A percentile compares a stretch with the other conserved stretches of the same genome.
These are phyloP conservation scores for Rapana venosa DNA, from an alignment of 2,888 invertebrate genomes.

Conservation along the genomic window DNA sequence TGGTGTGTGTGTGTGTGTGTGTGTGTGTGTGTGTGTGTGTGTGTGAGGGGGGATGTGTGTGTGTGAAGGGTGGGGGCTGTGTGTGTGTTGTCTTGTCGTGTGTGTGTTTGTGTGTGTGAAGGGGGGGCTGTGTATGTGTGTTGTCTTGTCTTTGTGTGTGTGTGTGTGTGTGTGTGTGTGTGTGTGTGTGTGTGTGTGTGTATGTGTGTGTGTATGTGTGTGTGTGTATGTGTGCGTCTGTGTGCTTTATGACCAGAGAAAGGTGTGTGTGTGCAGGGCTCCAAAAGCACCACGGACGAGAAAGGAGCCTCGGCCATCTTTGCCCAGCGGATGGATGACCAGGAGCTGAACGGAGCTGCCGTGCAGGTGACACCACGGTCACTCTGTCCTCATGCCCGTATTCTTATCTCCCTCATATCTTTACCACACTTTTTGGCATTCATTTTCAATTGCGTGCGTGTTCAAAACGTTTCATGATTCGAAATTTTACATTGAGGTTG, in stretches of 20 bases:
- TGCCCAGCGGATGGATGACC: slow-evolving; percentile 80
- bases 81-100: background rate
- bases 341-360: slow-evolving; percentile 62
- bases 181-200: slow-evolving; percentile 36
- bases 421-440: background rate
- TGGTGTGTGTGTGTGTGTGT: background rate
- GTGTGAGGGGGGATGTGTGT: background rate
- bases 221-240: background rate
- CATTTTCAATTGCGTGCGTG: background rate
- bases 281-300: slow-evolving; percentile 86
- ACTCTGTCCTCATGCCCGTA: background rate
- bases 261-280: slow-evolving; percentile 81
- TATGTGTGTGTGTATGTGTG: slow-evolving; percentile 12
- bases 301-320: slow-evolving; percentile 83
- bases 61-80: too few species aligned
- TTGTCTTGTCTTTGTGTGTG: slow-evolving; percentile 22
- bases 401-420: background rate
- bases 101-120: background rate
- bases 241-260: too few species aligned
- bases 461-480: too few species aligned
- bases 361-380: slow-evolving; percentile 59
- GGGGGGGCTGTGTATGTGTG: background rate
- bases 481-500: too few species aligned
- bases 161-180: slow-evolving; percentile 33
- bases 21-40: background rate